These are phyloP conservation scores for Sepiola atlantica DNA, from an alignment of 2,888 invertebrate species.

Conservation along the genomic window DNA sequence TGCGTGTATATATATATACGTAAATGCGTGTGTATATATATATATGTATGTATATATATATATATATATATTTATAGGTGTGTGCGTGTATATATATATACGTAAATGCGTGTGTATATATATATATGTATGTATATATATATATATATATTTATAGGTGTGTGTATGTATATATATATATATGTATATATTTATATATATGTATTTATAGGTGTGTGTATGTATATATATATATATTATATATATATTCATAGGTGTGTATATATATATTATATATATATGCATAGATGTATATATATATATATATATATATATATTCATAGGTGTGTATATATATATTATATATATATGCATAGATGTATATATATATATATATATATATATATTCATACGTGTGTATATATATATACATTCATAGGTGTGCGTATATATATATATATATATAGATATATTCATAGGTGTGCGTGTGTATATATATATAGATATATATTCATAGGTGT, in stretches of 20 bases:
- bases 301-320: too few relatives aligned
- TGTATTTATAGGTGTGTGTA: not conserved
- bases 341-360: not conserved
- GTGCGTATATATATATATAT: too few relatives aligned
- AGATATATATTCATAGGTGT: too few relatives aligned
- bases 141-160: not conserved
- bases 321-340: not conserved
- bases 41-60: too few relatives aligned
- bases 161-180: not conserved
- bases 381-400: not conserved
- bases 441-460: too few relatives aligned
- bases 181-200: not conserved
- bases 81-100: not conserved
- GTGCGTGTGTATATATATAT: too few relatives aligned
- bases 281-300: too few relatives aligned
- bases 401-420: not conserved
- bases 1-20: not conserved
- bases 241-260: too few relatives aligned
- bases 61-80: not conserved
- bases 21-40: too few relatives aligned
- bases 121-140: not conserved
- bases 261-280: too few relatives aligned
- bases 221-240: not conserved
- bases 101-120: not conserved
- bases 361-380: constrained; percentile 32